phyloP scores from a whole-genome alignment of 2,113 vertebrate species.

The Phalacrocorax pelagicus region DNA sequence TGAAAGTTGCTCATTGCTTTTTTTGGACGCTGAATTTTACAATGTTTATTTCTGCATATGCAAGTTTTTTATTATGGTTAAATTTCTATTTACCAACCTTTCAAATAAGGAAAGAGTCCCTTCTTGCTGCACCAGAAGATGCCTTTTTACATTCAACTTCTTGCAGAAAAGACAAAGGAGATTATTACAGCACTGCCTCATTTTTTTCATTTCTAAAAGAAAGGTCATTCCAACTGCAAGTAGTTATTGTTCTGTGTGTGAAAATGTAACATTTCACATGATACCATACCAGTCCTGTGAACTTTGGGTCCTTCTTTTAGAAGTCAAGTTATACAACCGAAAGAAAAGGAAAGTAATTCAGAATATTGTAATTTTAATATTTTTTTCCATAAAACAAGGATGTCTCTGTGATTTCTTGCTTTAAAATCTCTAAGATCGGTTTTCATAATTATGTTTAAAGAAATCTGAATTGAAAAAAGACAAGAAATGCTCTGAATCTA shows the following conservation, averaged over 20 bases:
- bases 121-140: not conserved
- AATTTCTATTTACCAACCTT: not conserved
- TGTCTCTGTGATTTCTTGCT: not conserved
- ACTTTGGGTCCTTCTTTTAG: not conserved
- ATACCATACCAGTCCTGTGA: not conserved
- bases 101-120: not conserved
- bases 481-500: not conserved
- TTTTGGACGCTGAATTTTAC: not conserved
- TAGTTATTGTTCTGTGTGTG: not conserved
- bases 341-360: not conserved
- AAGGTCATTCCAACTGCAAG: not conserved
- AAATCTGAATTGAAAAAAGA: not conserved
- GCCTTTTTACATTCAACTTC: not conserved
- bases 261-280: not conserved
- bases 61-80: not conserved
- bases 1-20: not conserved
- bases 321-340: not conserved
- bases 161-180: not conserved
- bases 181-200: not conserved
- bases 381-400: not conserved
- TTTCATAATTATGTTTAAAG: not conserved
- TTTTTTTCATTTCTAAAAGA: not conserved
- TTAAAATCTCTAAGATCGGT: not conserved
- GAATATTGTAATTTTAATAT: not conserved
- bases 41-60: not conserved